Percentiles rank a stretch among this genome's conserved stretches.
Conservation (phyloP, 2,888 invertebrate genomes). For the Byasa hedistus region DNA sequence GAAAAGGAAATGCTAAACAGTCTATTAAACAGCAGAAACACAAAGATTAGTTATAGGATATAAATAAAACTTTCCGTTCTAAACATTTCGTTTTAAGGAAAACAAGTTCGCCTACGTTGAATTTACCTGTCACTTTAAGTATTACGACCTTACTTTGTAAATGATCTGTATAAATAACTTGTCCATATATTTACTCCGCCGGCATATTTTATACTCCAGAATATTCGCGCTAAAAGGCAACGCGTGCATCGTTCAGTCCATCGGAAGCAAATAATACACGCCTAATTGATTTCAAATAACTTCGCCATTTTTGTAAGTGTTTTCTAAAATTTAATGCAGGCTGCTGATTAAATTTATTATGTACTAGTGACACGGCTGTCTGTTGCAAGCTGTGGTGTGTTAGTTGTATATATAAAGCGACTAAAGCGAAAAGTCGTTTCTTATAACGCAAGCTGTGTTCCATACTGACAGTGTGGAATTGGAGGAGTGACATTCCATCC, state of each 20-base stretch:
- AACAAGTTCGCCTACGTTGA: constrained; percentile 10
- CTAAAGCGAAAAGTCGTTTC: constrained; percentile 27
- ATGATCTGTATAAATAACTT: constrained; percentile 23
- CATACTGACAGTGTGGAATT: constrained; percentile 42
- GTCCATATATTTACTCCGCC: constrained; percentile 12
- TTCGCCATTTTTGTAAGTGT: constrained; percentile 13
- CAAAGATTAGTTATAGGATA: background rate
- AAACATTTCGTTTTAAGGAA: constrained; percentile 6
- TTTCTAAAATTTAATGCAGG: background rate
- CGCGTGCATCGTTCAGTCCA: constrained; percentile 13
- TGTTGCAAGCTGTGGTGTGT: background rate
- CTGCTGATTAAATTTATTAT: background rate
- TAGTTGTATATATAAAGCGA: constrained; percentile 25
- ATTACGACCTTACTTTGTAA: constrained; percentile 19
- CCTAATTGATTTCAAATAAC: constrained; percentile 25
- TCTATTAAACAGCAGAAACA: too few species aligned
- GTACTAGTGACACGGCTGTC: constrained; percentile 7
- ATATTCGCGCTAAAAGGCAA: constrained; percentile 19
- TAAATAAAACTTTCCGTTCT: constrained; percentile 20
- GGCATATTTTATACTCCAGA: constrained; percentile 24
- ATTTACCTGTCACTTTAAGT: constrained; percentile 21
- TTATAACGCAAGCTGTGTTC: constrained; percentile 21
- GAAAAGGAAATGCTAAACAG: too few species aligned
- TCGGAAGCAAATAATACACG: constrained; percentile 23
- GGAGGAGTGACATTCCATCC: constrained; percentile 37